phyloP scores from a whole-genome alignment of 2,113 vertebrate genomes.

The Prochilodus magdalenae region DNA sequence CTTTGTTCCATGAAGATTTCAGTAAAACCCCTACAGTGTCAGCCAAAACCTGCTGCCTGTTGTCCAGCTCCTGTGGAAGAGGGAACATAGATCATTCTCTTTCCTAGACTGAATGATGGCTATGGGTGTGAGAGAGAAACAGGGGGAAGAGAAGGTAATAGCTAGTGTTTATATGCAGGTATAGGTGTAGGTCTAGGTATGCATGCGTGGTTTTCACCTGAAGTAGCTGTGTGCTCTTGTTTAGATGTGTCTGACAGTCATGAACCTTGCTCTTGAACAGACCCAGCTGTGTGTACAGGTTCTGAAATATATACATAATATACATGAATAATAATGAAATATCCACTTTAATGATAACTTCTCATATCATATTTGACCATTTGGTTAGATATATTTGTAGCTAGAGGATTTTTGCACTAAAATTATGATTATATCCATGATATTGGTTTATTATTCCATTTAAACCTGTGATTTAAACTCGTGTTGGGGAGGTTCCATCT shows the following conservation, averaged over 20 bases:
- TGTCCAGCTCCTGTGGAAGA: slow-evolving; percentile 67
- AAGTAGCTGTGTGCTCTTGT: slow-evolving; percentile 63
- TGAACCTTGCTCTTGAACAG: slow-evolving; percentile 62
- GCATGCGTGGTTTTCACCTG: slow-evolving; percentile 65
- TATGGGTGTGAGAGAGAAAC: neutral
- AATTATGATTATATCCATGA: no score
- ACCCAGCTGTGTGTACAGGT: slow-evolving; percentile 62
- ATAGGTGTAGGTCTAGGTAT: neutral
- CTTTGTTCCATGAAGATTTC: slow-evolving; percentile 72
- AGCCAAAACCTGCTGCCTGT: slow-evolving; percentile 60
- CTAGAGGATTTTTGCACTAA: neutral
- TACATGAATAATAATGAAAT: no score
- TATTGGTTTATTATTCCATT: no score
- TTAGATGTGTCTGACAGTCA: slow-evolving; percentile 64
- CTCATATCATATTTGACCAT: neutral
- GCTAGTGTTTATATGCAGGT: neutral
- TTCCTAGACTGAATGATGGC: neutral
- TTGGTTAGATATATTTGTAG: neutral
- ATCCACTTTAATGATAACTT: no score
- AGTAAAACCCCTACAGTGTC: slow-evolving; percentile 30
- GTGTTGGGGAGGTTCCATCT: no score
- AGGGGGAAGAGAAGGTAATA: neutral
- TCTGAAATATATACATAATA: slow-evolving; percentile 36
- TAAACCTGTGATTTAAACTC: no score
- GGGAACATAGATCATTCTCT: neutral